Base-by-base conservation (phyloP, 2,113 vertebrate species). In the Physeter macrocephalus region DNA sequence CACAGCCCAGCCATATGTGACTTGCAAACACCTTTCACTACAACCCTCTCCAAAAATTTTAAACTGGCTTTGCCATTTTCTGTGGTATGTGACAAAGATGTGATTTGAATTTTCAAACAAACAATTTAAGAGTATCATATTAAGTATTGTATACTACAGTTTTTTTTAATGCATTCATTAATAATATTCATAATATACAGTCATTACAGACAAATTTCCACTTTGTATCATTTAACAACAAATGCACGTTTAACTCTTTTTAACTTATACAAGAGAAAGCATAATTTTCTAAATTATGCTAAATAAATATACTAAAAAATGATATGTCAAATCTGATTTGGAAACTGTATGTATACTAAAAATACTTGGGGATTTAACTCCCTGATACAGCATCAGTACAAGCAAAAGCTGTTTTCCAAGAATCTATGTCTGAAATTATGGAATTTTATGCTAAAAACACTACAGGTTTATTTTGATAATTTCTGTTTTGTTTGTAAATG, bases 401-500 rank as follows among this genome's bases (percentile, higher is more conserved):
- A 46, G 88, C 67, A 66, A 77, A 94, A 83, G 61, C 43, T 41
- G 46, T 87, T 87, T 93, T 92, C 69, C 4, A 83, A 90, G 90
- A 94, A 93, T 39, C 61, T 23, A 77, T 87, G 31, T 75, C 31
- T 84, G 57, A 95, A 97, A 88, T 95, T 92, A 82, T 46, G 41
- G 75, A 77, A 90, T 77, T 88, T 80, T 92, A 62, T 64, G 74
- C 80, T 96, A 81, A 93, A 96, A 93, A 88, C 39, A 91, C 41
- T 36, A 81, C 41, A 21, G 39, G 41, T 82, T 95, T 91, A 78
- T 93, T 95, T 97, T 93, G 96, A 39, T 84, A 93, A 90, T 91
- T 78, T 94, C 90, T 86, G 78, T 90, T 97, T 96, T 90, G 89
- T 86, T 97, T 93, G 85, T 93, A 97, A 89, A 80, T 95, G 87